Evolutionary conservation across 2,113 vertebrate genomes (phyloP).

Genomic region (Acinonyx jubatus): DNA sequence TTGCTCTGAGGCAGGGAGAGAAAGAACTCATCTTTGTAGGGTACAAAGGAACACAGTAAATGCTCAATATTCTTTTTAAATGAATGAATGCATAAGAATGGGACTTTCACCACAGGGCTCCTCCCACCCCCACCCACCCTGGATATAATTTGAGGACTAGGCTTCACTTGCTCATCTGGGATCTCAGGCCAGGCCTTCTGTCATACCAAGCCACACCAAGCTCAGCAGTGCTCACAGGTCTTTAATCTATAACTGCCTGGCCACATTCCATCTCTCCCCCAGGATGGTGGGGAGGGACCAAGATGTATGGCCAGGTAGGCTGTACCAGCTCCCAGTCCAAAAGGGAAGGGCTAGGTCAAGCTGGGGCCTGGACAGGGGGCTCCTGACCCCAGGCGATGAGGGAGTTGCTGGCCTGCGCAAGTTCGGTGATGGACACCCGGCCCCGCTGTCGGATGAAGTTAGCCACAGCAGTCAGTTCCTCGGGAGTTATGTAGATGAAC

Average conservation of each 20-base stretch:
- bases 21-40: neutral
- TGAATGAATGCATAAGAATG: neutral
- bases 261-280: neutral
- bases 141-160: neutral
- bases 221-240: conserved; percentile 44
- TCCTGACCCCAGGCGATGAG: conserved; percentile 92
- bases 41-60: neutral
- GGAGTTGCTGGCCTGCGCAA: conserved; percentile 94
- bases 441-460: conserved; percentile 93
- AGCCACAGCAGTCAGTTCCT: conserved; percentile 93
- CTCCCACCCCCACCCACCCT: neutral
- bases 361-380: conserved; percentile 45
- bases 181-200: neutral
- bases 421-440: conserved; percentile 93
- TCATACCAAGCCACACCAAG: conserved; percentile 64
- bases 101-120: neutral
- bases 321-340: conserved; percentile 49
- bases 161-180: conserved; percentile 26
- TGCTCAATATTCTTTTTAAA: neutral
- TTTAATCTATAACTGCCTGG: conserved; percentile 63
- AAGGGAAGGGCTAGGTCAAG: conserved; percentile 22
- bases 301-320: neutral
- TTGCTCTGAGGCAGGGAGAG: neutral
- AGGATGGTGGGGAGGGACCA: neutral
- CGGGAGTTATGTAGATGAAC: conserved; percentile 97